Percentiles rank a stretch among this genome's conserved stretches.
Conservation (phyloP, 2,113 vertebrate genomes). For the Bucco capensis region DNA sequence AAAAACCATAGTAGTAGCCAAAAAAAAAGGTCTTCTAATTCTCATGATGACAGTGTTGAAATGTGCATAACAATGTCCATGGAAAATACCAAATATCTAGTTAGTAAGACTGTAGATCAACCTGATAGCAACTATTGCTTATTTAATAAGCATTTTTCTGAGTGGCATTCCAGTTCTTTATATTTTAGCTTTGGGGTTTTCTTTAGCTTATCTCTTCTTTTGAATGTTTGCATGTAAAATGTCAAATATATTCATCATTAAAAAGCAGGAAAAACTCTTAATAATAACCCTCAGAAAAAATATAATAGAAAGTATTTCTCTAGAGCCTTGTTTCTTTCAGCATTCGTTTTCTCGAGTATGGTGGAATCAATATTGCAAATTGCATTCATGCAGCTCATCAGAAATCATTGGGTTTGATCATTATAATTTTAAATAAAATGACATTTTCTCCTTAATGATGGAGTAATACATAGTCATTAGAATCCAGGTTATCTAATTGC, state of each 20-base stretch:
- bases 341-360: background rate
- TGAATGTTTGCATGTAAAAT: background rate
- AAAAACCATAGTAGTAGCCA: background rate
- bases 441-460: background rate
- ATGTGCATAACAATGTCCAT: background rate
- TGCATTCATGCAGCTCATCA: background rate
- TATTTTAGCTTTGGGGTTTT: background rate
- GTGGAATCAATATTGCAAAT: constrained; percentile 14
- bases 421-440: constrained; percentile 34
- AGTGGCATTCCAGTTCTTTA: background rate
- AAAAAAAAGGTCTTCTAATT: background rate
- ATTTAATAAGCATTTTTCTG: background rate
- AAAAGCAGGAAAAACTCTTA: background rate
- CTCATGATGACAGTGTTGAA: background rate
- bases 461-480: background rate
- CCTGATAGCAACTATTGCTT: background rate
- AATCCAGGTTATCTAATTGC: background rate
- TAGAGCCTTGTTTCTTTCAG: background rate
- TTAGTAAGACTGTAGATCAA: background rate
- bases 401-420: background rate
- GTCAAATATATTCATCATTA: background rate
- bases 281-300: background rate
- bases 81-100: background rate
- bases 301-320: background rate
- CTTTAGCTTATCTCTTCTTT: background rate